Evolutionary conservation across 2,113 vertebrate species (phyloP).

Genomic region (Phalacrocorax pelagicus): DNA sequence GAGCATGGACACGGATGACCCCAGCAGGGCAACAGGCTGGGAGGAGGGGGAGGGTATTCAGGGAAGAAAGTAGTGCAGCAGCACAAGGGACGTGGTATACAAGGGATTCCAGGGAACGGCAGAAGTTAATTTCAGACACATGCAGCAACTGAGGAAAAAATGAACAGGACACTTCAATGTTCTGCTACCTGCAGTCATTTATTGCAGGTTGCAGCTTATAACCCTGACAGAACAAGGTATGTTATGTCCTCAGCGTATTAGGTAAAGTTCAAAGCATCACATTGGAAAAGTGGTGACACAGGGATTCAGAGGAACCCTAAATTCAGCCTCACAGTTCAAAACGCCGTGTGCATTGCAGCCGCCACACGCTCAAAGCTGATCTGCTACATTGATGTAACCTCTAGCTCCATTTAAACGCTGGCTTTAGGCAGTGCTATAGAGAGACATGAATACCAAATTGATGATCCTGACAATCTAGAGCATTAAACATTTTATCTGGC

Average conservation of each 20-base stretch:
- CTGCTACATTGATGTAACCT: background rate
- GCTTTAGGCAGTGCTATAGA: conserved; percentile 43
- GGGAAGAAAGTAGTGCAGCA: background rate
- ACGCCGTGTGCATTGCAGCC: background rate
- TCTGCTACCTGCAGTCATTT: background rate
- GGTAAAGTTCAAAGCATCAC: background rate
- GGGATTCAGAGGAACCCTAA: background rate
- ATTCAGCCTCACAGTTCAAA: background rate
- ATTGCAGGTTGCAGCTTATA: background rate
- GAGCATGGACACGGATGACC: background rate
- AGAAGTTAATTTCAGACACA: background rate
- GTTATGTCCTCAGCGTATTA: background rate
- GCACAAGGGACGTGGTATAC: background rate
- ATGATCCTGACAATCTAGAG: conserved; percentile 79
- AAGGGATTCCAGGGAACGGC: background rate
- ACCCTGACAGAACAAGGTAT: background rate
- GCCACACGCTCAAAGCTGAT: background rate
- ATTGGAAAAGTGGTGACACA: conserved; percentile 24
- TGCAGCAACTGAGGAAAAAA: background rate
- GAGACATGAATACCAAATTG: conserved; percentile 71
- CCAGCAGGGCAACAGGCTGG: background rate
- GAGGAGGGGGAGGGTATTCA: background rate
- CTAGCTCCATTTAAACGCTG: conserved; percentile 6
- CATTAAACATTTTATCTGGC: conserved; percentile 73
- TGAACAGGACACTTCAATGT: background rate